A percentile compares a stretch with the other conserved stretches of the same genome.
These are phyloP conservation scores for Neogale vison DNA, from an alignment of 2,113 vertebrate species.

Conservation along the genomic window DNA sequence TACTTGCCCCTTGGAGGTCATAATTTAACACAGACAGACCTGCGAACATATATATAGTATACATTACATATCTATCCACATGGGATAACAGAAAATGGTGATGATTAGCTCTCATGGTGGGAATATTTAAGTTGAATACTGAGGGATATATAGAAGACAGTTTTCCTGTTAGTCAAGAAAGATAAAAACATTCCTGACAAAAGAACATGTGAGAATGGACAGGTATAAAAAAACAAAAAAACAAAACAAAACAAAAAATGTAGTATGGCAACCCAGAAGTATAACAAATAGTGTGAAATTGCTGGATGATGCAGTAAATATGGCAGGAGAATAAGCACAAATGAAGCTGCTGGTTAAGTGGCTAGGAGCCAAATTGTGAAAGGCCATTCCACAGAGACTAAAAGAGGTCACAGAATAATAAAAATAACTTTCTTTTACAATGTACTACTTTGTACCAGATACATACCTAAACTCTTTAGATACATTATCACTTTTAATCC, in stretches of 20 bases:
- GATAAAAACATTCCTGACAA: background rate
- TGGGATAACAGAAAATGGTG: background rate
- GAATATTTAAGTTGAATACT: background rate
- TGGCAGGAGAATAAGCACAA: background rate
- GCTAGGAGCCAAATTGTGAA: background rate
- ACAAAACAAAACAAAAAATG: background rate
- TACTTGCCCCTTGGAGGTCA: background rate
- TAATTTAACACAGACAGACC: background rate
- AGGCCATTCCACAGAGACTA: background rate
- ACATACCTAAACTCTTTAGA: background rate
- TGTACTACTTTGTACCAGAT: background rate
- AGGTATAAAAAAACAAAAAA: background rate
- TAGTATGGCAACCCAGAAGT: background rate
- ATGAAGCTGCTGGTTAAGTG: background rate
- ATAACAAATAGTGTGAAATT: background rate
- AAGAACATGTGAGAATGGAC: background rate
- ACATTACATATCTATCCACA: background rate
- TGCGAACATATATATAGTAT: background rate
- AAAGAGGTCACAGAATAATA: background rate
- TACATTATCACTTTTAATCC: background rate
- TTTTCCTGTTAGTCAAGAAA: background rate
- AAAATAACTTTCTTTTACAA: background rate
- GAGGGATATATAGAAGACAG: background rate
- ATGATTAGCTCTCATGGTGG: background rate
- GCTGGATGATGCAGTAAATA: background rate